phyloP scores from a whole-genome alignment of 2,113 vertebrate genomes.

The Lycaon pictus region DNA sequence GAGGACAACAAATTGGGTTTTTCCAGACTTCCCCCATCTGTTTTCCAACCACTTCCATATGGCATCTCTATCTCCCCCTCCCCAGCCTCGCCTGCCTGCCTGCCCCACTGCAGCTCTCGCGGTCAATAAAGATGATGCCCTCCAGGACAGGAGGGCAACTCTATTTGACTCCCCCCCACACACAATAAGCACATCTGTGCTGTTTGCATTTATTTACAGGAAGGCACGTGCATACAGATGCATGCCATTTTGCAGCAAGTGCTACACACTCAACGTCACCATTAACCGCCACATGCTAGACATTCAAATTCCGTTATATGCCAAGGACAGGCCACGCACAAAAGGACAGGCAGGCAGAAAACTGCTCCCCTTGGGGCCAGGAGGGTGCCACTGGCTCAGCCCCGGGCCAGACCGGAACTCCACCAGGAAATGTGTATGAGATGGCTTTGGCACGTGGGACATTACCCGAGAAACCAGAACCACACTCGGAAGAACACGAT shows the following conservation, averaged over 20 bases:
- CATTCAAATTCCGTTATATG: not conserved
- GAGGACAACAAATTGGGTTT: slow-evolving; percentile 77
- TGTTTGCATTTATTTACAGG: not conserved
- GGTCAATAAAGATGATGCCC: slow-evolving; percentile 69
- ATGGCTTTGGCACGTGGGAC: not conserved
- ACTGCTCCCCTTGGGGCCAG: not conserved
- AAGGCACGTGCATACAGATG: not conserved
- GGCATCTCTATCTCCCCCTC: slow-evolving; percentile 19
- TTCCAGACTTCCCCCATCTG: slow-evolving; percentile 79
- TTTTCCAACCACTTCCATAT: slow-evolving; percentile 80
- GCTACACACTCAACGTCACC: not conserved
- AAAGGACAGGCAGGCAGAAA: not conserved
- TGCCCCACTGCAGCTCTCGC: slow-evolving; percentile 27
- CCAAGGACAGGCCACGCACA: not conserved
- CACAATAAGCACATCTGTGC: not conserved
- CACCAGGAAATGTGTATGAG: slow-evolving; percentile 30
- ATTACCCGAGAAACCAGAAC: not conserved
- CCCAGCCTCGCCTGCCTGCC: not conserved
- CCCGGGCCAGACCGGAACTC: not conserved
- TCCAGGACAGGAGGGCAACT: slow-evolving; percentile 71
- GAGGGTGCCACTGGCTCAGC: not conserved
- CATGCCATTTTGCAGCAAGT: not conserved
- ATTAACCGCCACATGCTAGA: slow-evolving; percentile 36
- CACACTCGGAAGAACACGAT: not conserved
- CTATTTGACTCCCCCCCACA: slow-evolving; percentile 45